Evolutionary conservation across 2,113 vertebrate species (phyloP), one percentile per base, ranked within the genome.

Genomic region (Phrynosoma platyrhinos): DNA sequence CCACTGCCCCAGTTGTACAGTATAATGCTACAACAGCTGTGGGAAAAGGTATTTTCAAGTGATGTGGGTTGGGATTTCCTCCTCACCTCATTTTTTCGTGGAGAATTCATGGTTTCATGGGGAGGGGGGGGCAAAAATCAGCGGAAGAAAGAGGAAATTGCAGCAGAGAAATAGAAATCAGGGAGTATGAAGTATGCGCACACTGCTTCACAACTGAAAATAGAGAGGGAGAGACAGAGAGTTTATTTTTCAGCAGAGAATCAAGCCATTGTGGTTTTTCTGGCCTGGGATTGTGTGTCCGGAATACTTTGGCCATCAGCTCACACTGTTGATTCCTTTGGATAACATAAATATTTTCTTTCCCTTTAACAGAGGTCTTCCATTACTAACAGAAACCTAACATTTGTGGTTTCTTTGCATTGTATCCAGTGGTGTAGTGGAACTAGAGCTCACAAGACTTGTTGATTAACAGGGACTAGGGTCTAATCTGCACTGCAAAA

Each of bases 301-400:
- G 7, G 27, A n/a, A 55, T 62, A 62, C 58, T 16, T 32, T 36
- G 58, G 10, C 21, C 36, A 25, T 92, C 77, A 13, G 88, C 83
- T 76, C 86, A 82, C 78, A 53, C 64, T 58, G n/a, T 25, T 86
- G 85, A 86, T 91, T 91, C 91, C 89, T 91, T 86, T 85, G 91
- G 88, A 75, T 36, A 82, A 64, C 12, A 87, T 85, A 42, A 52
- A 88, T 79, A 14, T 83, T 91, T 91, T 93, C 87, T 91, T 93
- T 95, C 94, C 91, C 89, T 94, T 93, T 92, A 95, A 95, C 93
- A 94, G 91, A 95, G 85, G 47, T 47, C 47, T 47, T 47, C 47
- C 47, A 47, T 47, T 47, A 47, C 47, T 47, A 93, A 93, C 84
- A 55, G 82, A 75, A 32, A 77, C 32, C 90, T 87, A 79, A 32